Percentiles rank a stretch among this genome's conserved stretches.
These are phyloP conservation scores for Calliphora vicina DNA, from an alignment of 1,140 invertebrate genomes.

Conservation along the genomic window DNA sequence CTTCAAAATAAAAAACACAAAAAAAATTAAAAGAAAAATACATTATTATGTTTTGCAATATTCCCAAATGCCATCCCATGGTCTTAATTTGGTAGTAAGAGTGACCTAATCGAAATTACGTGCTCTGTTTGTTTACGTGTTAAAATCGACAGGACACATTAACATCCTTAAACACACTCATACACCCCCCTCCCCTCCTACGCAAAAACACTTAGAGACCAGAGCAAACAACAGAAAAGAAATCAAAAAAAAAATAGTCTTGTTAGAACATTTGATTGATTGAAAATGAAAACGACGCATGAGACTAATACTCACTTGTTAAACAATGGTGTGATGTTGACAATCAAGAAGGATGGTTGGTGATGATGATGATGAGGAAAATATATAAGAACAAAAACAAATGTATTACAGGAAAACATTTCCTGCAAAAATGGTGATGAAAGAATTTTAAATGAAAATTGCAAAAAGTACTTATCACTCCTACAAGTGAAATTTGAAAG, in stretches of 20 bases:
- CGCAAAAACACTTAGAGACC: background rate
- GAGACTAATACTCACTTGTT: background rate
- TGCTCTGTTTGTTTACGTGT: slow-evolving; percentile 6
- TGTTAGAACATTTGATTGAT: slow-evolving; percentile 28
- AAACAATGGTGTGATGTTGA: background rate
- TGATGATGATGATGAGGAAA: background rate
- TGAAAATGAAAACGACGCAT: slow-evolving; percentile 31
- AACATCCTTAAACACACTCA: background rate
- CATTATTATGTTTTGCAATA: background rate
- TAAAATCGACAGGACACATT: background rate
- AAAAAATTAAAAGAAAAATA: no score
- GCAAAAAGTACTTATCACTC: slow-evolving; percentile 31
- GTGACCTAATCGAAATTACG: slow-evolving; percentile 32
- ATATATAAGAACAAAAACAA: slow-evolving; percentile 17
- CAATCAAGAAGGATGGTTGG: background rate
- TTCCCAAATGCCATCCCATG: background rate
- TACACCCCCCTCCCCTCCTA: no score
- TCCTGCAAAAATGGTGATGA: background rate
- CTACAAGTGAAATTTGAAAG: background rate
- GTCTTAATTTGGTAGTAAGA: background rate
- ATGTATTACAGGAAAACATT: background rate
- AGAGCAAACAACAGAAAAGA: background rate
- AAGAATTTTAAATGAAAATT: slow-evolving; percentile 33
- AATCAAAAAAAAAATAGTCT: background rate
- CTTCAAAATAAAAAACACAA: background rate